A percentile compares a stretch with the other conserved stretches of the same genome.
phyloP scores from a whole-genome alignment of 2,113 vertebrate genomes.

The Trogon melanurus region DNA sequence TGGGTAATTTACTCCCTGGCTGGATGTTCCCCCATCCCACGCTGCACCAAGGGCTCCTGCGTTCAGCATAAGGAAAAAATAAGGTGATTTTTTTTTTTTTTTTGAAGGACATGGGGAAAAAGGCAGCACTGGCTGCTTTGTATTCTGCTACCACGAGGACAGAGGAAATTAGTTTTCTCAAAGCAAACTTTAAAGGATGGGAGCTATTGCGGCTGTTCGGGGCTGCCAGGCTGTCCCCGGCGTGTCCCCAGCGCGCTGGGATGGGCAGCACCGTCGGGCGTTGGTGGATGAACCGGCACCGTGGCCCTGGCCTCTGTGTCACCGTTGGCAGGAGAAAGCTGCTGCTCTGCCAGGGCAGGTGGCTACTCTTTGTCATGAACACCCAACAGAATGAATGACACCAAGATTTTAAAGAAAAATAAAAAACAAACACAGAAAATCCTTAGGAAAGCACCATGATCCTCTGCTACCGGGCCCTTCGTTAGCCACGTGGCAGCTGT shows the following conservation, averaged over 20 bases:
- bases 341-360: not conserved
- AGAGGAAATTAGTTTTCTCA: slow-evolving; percentile 56
- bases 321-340: rapidly evolving
- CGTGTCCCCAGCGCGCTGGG: not conserved
- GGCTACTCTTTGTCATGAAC: not conserved
- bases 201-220: not conserved
- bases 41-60: not conserved
- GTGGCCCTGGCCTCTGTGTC: rapidly evolving
- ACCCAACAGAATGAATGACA: not conserved
- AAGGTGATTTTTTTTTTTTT: not conserved
- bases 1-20: not conserved
- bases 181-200: slow-evolving; percentile 34
- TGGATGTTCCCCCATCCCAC: not conserved
- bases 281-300: rapidly evolving
- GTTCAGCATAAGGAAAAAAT: not conserved
- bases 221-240: not conserved
- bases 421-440: not conserved
- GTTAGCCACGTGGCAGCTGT: rapidly evolving
- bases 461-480: not conserved
- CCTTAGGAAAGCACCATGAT: not conserved
- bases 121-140: not conserved
- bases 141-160: not conserved
- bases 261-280: rapidly evolving
- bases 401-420: too few relatives aligned
- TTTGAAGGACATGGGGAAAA: not conserved